Percentiles rank a stretch among this genome's conserved stretches.
Evolutionary conservation across 2,888 invertebrate species (phyloP).

Genomic region (Standfussiana lucernea): DNA sequence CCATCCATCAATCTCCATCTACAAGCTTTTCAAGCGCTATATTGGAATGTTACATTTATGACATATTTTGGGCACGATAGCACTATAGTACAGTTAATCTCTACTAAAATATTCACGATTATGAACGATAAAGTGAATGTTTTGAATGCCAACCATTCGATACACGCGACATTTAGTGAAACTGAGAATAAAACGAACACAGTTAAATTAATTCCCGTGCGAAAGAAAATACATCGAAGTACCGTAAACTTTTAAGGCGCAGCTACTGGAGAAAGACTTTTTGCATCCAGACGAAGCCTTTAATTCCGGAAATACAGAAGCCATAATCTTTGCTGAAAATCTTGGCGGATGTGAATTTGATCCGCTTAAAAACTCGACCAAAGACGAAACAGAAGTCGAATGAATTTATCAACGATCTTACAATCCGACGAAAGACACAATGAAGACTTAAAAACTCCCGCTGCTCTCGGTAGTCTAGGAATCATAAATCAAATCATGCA

Average conservation of each 20-base stretch:
- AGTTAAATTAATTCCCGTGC: conserved; percentile 52
- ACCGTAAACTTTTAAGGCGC: conserved; percentile 9
- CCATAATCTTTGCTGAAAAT: conserved; percentile 47
- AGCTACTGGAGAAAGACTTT: conserved; percentile 20
- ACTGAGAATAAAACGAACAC: conserved; percentile 30
- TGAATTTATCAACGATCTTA: conserved; percentile 24
- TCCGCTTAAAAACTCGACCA: conserved; percentile 22
- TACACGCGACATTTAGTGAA: conserved; percentile 42
- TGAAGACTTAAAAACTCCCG: conserved; percentile 26
- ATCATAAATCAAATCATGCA: conserved; percentile 48
- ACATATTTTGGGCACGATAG: conserved; percentile 43
- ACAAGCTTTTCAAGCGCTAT: conserved; percentile 35
- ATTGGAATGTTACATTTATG: conserved; percentile 55
- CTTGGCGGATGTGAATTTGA: conserved; percentile 55
- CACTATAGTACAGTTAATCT: conserved; percentile 57
- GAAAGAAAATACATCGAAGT: conserved; percentile 34
- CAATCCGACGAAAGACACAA: conserved; percentile 1
- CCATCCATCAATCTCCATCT: conserved; percentile 57
- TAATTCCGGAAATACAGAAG: conserved; percentile 58
- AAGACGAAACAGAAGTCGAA: conserved; percentile 47
- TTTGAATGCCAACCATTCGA: conserved; percentile 38
- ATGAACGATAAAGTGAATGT: conserved; percentile 49
- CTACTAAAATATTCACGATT: conserved; percentile 50
- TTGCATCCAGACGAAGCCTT: conserved; percentile 33
- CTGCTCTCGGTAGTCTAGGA: conserved; percentile 5